Evolutionary conservation across 2,888 invertebrate genomes (phyloP), one percentile per base, ranked within the genome.

Genomic region (Parelbella ahira): DNA sequence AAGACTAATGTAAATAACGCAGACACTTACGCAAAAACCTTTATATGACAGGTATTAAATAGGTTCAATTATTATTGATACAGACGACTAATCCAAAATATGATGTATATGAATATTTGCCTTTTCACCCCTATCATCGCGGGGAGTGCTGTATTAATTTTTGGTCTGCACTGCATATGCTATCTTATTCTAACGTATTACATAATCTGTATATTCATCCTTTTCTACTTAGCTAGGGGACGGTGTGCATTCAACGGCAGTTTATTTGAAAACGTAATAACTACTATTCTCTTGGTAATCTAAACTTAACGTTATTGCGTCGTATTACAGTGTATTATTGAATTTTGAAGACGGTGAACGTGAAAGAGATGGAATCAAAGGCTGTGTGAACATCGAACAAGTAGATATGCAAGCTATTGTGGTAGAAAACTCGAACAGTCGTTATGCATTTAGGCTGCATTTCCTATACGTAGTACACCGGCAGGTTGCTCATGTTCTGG

Each of bases 361-460:
- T 3, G 32, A 39, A 19, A 32, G 32, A 32, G 39, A 39, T 11
- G 20, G 24, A 24, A 19, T 39, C 38, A 32, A 38, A 30, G 18
- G 21, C 6, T 25, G 8, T 4, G 32, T 6, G 11, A 10, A n/a
- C 3, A 21, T 13, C 28, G 13, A 20, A 13, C 8, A 20, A n/a
- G 12, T 15, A 9, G 12, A 39, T 20, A 8, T 32, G 19, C 24
- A 25, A 9, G 25, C 20, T 39, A 25, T 39, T 25, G 9, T 32
- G 4, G 9, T 12, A 4, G n/a, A 19, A 11, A n/a, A 4, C 3
- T 10, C 1, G 18, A 32, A 33, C 8, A 33, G 9, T 5, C 2
- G 7, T 0, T 20, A 33, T 21, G 41, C 11, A 20, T 20, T 33
- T 27, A 33, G 33, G 27, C 13, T 33, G 33, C 25, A 27, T 21